phyloP scores from a whole-genome alignment of 2,113 vertebrate genomes.

The Chrysemys picta region DNA sequence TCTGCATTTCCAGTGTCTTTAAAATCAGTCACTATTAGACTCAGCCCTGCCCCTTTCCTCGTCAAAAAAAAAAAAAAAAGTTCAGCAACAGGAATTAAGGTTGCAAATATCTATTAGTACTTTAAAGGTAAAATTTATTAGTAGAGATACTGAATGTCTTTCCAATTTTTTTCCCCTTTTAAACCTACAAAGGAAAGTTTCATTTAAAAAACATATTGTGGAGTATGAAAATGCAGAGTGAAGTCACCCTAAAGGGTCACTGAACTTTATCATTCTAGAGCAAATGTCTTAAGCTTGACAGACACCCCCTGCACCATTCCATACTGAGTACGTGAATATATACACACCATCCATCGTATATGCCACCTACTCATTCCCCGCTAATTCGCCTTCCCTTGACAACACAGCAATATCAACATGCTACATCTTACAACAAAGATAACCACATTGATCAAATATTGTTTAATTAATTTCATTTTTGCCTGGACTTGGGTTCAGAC shows the following conservation, averaged over 20 bases:
- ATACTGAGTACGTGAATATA: no score
- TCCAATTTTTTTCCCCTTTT: background rate
- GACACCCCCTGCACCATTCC: no score
- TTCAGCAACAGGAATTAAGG: background rate
- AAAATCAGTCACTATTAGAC: background rate
- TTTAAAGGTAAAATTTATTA: background rate
- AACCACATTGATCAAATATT: no score
- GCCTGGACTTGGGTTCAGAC: no score
- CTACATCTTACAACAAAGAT: no score
- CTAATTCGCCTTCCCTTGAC: no score
- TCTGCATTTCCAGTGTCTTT: background rate
- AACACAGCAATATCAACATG: no score
- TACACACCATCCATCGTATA: no score
- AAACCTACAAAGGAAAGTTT: background rate
- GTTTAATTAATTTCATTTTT: no score
- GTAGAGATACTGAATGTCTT: background rate
- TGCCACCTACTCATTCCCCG: no score
- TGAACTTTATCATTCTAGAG: no score
- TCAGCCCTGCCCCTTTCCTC: background rate
- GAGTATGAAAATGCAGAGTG: background rate
- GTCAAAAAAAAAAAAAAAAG: background rate
- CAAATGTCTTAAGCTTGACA: no score
- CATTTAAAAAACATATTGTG: background rate
- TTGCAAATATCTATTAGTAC: background rate
- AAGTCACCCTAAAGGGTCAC: background rate